phyloP scores from a whole-genome alignment of 2,113 vertebrate species.

The Hippoglossus stenolepis region DNA sequence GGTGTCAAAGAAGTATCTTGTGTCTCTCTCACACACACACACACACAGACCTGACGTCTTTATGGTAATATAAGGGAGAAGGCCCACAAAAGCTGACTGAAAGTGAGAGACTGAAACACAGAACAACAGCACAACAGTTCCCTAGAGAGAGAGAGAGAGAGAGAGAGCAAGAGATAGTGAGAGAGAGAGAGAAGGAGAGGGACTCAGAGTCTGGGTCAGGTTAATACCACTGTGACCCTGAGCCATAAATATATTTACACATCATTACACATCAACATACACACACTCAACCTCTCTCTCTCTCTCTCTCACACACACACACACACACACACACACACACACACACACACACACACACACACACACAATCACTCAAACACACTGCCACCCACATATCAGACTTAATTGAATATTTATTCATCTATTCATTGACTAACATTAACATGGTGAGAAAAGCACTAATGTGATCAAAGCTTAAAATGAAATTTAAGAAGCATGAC shows the following conservation, averaged over 20 bases:
- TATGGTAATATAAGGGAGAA: neutral
- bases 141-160: conserved; percentile 33
- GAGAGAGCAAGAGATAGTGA: conserved; percentile 62
- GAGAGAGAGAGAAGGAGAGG: conserved; percentile 55
- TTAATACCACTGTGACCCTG: conserved; percentile 77
- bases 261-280: conserved; percentile 77
- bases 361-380: conserved; percentile 17
- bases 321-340: conserved; percentile 24
- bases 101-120: conserved; percentile 33
- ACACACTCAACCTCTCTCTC: conserved; percentile 10
- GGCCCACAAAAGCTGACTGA: conserved; percentile 36
- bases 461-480: conserved; percentile 69
- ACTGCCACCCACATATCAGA: conserved; percentile 15
- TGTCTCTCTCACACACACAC: conserved; percentile 11
- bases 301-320: conserved; percentile 8
- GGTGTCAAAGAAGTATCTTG: conserved; percentile 7
- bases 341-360: conserved; percentile 21
- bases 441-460: conserved; percentile 58
- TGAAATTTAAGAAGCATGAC: conserved; percentile 66
- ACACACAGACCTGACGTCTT: conserved; percentile 16
- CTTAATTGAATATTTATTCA: conserved; percentile 73
- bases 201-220: conserved; percentile 65
- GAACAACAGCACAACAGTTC: conserved; percentile 43
- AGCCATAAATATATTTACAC: conserved; percentile 83
- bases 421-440: conserved; percentile 73